Conservation (phyloP, 2,888 invertebrate genomes). For the Stenodema calcarata region DNA sequence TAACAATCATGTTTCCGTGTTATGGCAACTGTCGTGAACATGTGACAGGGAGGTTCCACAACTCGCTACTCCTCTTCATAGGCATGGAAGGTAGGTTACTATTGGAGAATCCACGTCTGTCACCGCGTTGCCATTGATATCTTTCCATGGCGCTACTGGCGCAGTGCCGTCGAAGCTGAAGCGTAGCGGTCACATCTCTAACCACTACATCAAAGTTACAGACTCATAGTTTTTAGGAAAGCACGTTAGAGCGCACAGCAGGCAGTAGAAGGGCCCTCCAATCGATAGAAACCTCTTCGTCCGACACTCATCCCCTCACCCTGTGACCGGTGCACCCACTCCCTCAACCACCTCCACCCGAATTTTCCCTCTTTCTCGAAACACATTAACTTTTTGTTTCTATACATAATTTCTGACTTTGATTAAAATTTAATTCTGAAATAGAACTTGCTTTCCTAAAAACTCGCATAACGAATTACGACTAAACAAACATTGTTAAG, state of each 20-base stretch:
- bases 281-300: conserved; percentile 45
- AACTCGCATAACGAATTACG: neutral
- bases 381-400: conserved; percentile 9
- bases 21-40: too few species aligned
- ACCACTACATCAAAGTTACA: neutral
- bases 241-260: conserved; percentile 53
- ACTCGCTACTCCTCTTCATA: neutral
- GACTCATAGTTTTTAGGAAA: conserved; percentile 53
- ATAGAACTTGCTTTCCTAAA: conserved; percentile 10
- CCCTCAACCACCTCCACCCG: neutral
- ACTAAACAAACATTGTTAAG: neutral
- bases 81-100: neutral
- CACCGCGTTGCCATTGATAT: neutral
- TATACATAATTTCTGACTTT: conserved; percentile 16
- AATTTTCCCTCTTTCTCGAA: conserved; percentile 9
- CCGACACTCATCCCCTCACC: neutral
- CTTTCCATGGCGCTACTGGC: neutral
- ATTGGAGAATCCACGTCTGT: neutral
- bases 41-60: neutral
- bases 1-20: too few species aligned
- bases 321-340: neutral
- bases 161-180: neutral
- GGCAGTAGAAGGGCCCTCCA: conserved; percentile 52
- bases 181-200: neutral
- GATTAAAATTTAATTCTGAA: neutral